A percentile compares a stretch with the other conserved stretches of the same genome.
phyloP scores from a whole-genome alignment of 2,113 vertebrate species.

The Crotalus helleri region DNA sequence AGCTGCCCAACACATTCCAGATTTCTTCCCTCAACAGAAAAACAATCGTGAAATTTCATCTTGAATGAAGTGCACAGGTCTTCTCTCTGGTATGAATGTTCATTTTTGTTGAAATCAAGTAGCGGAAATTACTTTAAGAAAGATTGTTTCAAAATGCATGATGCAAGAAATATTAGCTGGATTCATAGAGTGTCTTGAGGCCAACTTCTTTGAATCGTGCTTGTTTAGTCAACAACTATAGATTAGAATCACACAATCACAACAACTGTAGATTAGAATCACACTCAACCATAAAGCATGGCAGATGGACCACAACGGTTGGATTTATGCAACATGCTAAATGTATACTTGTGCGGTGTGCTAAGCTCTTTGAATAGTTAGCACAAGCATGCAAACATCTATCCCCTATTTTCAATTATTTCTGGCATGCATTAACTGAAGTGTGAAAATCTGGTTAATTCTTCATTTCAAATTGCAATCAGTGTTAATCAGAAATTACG shows the following conservation, averaged over 20 bases:
- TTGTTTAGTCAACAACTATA: not conserved
- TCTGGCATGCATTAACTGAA: not conserved
- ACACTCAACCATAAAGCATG: not conserved
- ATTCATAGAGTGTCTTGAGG: not conserved
- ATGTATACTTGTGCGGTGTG: not conserved
- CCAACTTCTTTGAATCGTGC: not conserved
- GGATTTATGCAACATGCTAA: not conserved
- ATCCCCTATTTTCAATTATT: not conserved
- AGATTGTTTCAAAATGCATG: not conserved
- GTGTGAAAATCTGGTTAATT: not conserved
- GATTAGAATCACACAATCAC: not conserved
- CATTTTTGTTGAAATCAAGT: not conserved
- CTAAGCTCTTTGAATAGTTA: not conserved
- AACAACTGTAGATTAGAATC: not conserved
- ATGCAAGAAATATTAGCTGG: not conserved
- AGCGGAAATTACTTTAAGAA: not conserved
- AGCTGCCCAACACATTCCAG: not conserved
- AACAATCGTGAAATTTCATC: not conserved
- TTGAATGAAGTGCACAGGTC: not conserved
- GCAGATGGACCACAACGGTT: not conserved
- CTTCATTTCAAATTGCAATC: not conserved
- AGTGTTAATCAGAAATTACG: not conserved
- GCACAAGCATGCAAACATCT: not conserved
- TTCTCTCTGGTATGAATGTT: not conserved
- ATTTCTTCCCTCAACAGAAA: not conserved